phyloP scores from a whole-genome alignment of 64 coral and sea anemone species.

The Montipora efflorescens region DNA sequence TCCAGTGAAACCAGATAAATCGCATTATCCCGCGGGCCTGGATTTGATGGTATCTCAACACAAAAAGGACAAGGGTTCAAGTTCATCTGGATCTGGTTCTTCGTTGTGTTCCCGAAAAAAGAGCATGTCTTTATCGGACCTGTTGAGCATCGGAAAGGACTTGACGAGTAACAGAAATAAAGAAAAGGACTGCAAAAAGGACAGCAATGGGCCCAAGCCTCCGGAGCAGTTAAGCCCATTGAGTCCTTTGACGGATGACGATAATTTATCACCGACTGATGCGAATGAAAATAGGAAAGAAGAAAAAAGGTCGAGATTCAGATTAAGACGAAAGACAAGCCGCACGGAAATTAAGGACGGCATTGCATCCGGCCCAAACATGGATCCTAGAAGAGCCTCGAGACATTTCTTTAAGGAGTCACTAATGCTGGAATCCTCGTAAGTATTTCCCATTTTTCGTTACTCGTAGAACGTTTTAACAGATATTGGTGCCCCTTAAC shows the following conservation, averaged over 20 bases:
- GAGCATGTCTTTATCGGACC: conserved; percentile 71
- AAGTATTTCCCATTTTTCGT: conserved; percentile 47
- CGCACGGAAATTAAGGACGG: conserved; percentile 88
- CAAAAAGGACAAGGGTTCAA: neutral
- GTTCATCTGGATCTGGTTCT: neutral
- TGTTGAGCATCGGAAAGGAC: conserved; percentile 61
- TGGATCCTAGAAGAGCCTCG: conserved; percentile 83
- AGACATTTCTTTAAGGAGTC: conserved; percentile 92
- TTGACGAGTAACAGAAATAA: conserved; percentile 43
- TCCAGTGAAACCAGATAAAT: conserved; percentile 81
- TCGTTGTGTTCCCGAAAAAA: conserved; percentile 28
- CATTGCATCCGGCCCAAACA: conserved; percentile 92
- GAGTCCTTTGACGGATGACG: neutral
- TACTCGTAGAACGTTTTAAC: neutral
- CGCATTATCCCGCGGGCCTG: conserved; percentile 55
- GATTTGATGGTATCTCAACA: neutral
- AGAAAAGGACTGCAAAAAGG: conserved; percentile 33
- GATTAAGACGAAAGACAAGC: conserved; percentile 59
- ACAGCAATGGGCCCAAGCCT: neutral
- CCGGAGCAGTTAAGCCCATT: neutral
- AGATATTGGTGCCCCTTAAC: neutral
- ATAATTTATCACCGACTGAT: conserved; percentile 24
- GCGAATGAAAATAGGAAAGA: conserved; percentile 35
- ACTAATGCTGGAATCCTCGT: conserved; percentile 92
- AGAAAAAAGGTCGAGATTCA: conserved; percentile 51